phyloP scores from a whole-genome alignment of 2,888 invertebrate genomes.

The Mesorhabditis spiculigera region DNA sequence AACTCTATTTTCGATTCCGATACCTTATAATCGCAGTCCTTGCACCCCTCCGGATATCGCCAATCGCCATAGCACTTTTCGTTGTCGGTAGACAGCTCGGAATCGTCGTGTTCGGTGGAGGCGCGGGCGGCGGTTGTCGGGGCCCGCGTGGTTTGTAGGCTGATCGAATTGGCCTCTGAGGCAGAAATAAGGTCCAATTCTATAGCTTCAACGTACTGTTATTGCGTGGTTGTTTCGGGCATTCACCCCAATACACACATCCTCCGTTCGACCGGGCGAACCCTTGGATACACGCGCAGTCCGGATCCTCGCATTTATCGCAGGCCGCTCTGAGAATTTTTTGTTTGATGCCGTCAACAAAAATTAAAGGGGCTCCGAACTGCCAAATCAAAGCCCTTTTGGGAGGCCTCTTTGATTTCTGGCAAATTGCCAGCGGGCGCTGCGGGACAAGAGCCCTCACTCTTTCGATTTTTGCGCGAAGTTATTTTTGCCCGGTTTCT shows the following conservation, averaged over 20 bases:
- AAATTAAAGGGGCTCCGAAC: too few species aligned
- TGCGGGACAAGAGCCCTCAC: too few species aligned
- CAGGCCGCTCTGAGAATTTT: constrained; percentile 33
- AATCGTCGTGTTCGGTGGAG: background rate
- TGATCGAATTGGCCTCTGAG: too few species aligned
- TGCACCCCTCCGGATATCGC: constrained; percentile 52
- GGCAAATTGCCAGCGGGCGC: too few species aligned
- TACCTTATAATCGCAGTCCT: constrained; percentile 48
- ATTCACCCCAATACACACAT: constrained; percentile 57
- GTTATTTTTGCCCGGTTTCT: too few species aligned
- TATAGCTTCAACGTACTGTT: background rate
- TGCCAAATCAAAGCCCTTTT: too few species aligned
- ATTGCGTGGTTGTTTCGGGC: constrained; percentile 28
- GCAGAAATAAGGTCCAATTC: too few species aligned
- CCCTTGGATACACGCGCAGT: constrained; percentile 53
- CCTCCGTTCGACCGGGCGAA: constrained; percentile 42
- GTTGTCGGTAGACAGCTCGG: constrained; percentile 21
- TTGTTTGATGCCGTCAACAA: too few species aligned
- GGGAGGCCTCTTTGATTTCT: too few species aligned
- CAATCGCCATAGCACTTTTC: constrained; percentile 56
- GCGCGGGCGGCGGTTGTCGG: constrained; percentile 10
- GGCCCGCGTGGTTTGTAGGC: background rate
- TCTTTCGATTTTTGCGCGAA: too few species aligned
- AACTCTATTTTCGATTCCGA: background rate
- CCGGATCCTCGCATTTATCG: constrained; percentile 44